Conservation (phyloP, 2,113 vertebrate genomes). For the Psettodes erumei region DNA sequence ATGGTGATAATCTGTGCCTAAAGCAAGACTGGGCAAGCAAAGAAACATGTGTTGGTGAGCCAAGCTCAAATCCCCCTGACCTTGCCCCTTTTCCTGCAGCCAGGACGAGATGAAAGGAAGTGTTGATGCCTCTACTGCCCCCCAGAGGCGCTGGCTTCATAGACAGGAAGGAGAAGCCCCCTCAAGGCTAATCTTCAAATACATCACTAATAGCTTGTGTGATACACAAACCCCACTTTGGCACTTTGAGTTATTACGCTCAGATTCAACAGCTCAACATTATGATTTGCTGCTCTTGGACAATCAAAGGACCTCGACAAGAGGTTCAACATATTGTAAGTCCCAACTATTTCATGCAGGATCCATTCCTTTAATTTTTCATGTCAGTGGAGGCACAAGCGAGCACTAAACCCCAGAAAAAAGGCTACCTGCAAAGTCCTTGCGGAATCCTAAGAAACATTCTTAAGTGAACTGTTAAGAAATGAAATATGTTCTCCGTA, state of each 20-base stretch:
- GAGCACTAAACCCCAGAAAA: conserved; percentile 58
- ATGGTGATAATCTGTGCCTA: conserved; percentile 77
- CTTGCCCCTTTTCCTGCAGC: conserved; percentile 70
- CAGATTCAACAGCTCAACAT: conserved; percentile 14
- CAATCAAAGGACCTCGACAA: conserved; percentile 20
- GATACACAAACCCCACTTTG: conserved; percentile 43
- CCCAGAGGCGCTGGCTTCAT: conserved; percentile 65
- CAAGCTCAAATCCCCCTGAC: conserved; percentile 80
- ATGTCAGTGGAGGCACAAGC: conserved; percentile 57
- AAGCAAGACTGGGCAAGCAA: conserved; percentile 71
- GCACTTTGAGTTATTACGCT: conserved; percentile 16
- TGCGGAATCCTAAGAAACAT: conserved; percentile 63
- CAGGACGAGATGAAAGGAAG: conserved; percentile 68
- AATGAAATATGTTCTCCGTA: conserved; percentile 69
- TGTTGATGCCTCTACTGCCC: conserved; percentile 71
- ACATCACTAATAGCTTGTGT: conserved; percentile 42
- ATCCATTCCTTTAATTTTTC: conserved; percentile 66
- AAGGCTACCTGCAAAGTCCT: conserved; percentile 68
- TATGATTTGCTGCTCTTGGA: conserved; percentile 47
- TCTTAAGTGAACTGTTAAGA: conserved; percentile 68
- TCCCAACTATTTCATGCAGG: conserved; percentile 44
- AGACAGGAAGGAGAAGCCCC: conserved; percentile 49
- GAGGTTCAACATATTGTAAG: conserved; percentile 29
- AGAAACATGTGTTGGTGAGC: conserved; percentile 75
- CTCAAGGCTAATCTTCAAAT: conserved; percentile 64